Conservation (phyloP, 2,113 vertebrate genomes). For the Crotophaga sulcirostris region DNA sequence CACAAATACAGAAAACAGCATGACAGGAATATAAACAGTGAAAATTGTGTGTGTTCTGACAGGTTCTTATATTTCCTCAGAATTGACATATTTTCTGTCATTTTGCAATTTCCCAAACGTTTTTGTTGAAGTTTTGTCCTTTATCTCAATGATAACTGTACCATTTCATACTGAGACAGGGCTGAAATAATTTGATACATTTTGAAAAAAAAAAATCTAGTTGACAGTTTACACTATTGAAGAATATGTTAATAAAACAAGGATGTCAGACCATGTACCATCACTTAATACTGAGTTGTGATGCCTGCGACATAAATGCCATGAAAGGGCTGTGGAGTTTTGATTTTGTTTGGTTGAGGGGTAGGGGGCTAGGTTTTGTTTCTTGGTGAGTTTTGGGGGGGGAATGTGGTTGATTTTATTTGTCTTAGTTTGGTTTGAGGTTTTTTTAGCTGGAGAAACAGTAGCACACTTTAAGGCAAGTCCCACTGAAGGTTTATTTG, state of each 20-base stretch:
- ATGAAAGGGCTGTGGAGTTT: not conserved
- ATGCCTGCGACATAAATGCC: not conserved
- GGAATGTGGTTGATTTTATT: too few relatives aligned
- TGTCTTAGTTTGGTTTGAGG: not conserved
- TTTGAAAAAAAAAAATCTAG: not conserved
- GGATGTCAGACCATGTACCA: not conserved
- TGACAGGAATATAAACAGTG: not conserved
- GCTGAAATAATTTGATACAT: not conserved
- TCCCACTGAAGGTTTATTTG: not conserved
- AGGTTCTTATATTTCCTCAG: not conserved
- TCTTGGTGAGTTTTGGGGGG: not conserved
- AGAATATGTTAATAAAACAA: not conserved
- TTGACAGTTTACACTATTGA: not conserved
- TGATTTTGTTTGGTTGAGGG: not conserved
- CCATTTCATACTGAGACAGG: not conserved
- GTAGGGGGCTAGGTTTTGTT: too few relatives aligned
- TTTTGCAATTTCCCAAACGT: not conserved
- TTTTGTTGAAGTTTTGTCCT: not conserved
- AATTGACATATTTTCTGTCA: not conserved
- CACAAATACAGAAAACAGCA: not conserved
- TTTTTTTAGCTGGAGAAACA: not conserved
- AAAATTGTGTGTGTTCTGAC: not conserved
- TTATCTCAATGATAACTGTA: not conserved
- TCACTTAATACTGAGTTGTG: not conserved
- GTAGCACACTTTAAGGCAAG: not conserved